A percentile compares a stretch with the other conserved stretches of the same genome.
These are phyloP conservation scores for Troides aeacus DNA, from an alignment of 2,888 invertebrate species.

Conservation along the genomic window DNA sequence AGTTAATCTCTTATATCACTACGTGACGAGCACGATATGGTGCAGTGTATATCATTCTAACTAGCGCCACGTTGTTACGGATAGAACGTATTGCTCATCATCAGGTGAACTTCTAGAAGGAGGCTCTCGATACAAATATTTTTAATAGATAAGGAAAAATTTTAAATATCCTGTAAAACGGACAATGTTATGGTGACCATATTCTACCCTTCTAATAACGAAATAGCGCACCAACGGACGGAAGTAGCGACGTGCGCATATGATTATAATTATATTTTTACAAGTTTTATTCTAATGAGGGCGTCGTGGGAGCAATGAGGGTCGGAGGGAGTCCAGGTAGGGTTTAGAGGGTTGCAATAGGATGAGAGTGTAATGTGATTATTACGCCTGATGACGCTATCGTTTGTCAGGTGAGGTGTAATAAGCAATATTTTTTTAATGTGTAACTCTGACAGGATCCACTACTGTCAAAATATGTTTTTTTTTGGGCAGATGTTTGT, in stretches of 20 bases:
- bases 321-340: slow-evolving; percentile 57
- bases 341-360: slow-evolving; percentile 45
- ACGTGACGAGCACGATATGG: no score
- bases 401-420: slow-evolving; percentile 55
- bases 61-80: no score
- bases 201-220: slow-evolving; percentile 39
- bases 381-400: slow-evolving; percentile 44
- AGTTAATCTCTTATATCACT: no score
- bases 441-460: slow-evolving; percentile 5
- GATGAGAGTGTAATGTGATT: slow-evolving; percentile 65
- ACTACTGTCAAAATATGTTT: background rate
- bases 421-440: slow-evolving; percentile 31
- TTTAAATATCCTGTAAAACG: slow-evolving; percentile 3
- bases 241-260: slow-evolving; percentile 66
- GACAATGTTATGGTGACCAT: background rate
- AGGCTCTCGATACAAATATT: background rate
- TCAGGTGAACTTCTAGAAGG: no score
- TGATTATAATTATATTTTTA: slow-evolving; percentile 76
- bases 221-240: slow-evolving; percentile 49
- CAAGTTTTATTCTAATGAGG: slow-evolving; percentile 65
- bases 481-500: background rate
- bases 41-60: no score
- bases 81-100: no score
- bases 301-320: slow-evolving; percentile 60
- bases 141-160: background rate